A percentile compares a stretch with the other conserved stretches of the same genome.
Conservation (phyloP, 92 coral and sea anemone genomes). For the Meandrina meandrites region DNA sequence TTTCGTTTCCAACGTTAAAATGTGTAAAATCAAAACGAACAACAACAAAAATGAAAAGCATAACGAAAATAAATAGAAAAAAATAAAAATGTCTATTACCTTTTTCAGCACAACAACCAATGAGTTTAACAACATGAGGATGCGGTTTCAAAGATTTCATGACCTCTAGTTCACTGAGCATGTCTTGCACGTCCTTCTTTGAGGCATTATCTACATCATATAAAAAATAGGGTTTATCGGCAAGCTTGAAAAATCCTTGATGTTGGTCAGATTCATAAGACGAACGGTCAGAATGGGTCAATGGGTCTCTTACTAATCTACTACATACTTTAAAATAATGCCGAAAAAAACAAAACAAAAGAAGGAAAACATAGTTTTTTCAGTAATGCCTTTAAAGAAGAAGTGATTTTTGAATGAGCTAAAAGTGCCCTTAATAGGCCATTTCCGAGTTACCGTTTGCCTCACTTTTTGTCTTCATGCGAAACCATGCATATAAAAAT, state of each 20-base stretch:
- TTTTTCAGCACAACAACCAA: conserved; percentile 58
- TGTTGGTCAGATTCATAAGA: too few relatives aligned
- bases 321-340: too few relatives aligned
- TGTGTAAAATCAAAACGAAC: neutral
- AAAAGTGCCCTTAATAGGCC: too few relatives aligned
- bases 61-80: too few relatives aligned
- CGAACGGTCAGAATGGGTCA: neutral
- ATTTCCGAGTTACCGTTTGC: too few relatives aligned
- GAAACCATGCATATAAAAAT: too few relatives aligned
- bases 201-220: neutral
- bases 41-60: neutral
- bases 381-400: too few relatives aligned
- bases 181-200: conserved; percentile 53
- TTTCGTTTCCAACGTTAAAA: too few relatives aligned
- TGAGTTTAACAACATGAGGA: conserved; percentile 57
- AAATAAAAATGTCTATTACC: conserved; percentile 2
- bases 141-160: conserved; percentile 71
- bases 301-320: too few relatives aligned
- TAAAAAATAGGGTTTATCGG: neutral
- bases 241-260: neutral
- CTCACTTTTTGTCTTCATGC: too few relatives aligned
- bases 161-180: conserved; percentile 56
- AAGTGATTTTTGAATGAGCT: too few relatives aligned
- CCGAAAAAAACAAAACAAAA: neutral
- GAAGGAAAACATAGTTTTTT: too few relatives aligned